A percentile compares a stretch with the other conserved stretches of the same genome.
phyloP scores from a whole-genome alignment of 2,888 invertebrate genomes.

The Capitulum mitella region DNA sequence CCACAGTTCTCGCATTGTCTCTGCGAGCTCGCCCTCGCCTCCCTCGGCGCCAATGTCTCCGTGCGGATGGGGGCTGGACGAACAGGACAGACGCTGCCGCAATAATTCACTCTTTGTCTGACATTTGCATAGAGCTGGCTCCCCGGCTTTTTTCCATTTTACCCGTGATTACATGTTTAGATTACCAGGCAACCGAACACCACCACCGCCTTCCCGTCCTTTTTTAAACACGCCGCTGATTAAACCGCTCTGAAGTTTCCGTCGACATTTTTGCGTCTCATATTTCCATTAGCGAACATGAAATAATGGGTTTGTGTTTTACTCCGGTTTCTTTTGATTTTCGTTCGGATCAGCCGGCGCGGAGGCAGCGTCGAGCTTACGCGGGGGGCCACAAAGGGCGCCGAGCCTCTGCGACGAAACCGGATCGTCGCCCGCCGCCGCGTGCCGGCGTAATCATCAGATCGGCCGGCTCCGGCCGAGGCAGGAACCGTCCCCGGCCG shows the following conservation, averaged over 20 bases:
- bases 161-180: conserved; percentile 8
- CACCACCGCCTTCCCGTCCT: not conserved
- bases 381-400: not conserved
- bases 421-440: not conserved
- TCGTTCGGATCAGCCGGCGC: not conserved
- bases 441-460: not conserved
- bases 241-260: conserved; percentile 8
- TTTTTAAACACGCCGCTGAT: not conserved
- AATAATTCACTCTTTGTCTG: not conserved
- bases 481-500: no score
- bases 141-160: not conserved
- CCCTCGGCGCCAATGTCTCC: not conserved
- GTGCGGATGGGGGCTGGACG: not conserved
- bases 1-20: conserved; percentile 1
- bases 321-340: conserved; percentile 16
- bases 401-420: not conserved
- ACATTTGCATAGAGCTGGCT: conserved; percentile 4
- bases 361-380: not conserved
- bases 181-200: not conserved
- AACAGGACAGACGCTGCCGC: not conserved
- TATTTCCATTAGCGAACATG: conserved; percentile 3
- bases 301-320: conserved; percentile 8
- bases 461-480: no score
- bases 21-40: not conserved
- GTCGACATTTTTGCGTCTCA: conserved; percentile 4